Base-by-base conservation (phyloP, 1,140 invertebrate genomes). In the Chrysomallon squamiferum region DNA sequence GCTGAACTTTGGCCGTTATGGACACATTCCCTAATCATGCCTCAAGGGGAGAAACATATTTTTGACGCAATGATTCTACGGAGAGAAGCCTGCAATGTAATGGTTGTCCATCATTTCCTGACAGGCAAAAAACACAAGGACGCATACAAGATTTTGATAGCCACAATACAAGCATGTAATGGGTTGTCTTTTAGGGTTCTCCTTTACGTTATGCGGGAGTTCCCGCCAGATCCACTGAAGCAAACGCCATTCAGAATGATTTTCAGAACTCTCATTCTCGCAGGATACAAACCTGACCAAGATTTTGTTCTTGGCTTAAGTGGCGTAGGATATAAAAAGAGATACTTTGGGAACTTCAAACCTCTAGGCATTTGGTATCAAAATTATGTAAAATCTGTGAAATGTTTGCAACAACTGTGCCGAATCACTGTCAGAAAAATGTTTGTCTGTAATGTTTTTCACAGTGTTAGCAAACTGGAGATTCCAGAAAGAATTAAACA, bases 41-140 rank as follows among this genome's bases (percentile, higher is more conserved):
- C 50, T 29, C 50, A 54, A 30, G 50, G n/a, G 3, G 18, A 25
- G 25, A 54, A 54, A 54, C 29, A 54, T 27, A 25, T 54, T 54
- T 54, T 54, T 54, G 50, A 54, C 18, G 50, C 50, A 22, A 54
- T 54, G 9, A 30, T 54, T 54, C 50, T 54, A 15, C n/a, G 22
- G 50, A 54, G 29, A 54, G 29, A 54, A 18, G 50, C 29, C n/a
- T 54, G 50, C 50, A 54, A 54, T 27, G 50, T 27, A 27, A 54
- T 54, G 29, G 22, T 25, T 54, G 22, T 25, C 25, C 50, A 30
- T 15, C 50, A 54, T 22, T 54, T 54, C 50, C n/a, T 54, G 25
- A 27, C 50, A 5, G 22, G 22, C 50, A 54, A 54, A 27, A 54
- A 30, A 27, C 29, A 27, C 22, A 18, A 15, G 3, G 29, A 54